phyloP scores from a whole-genome alignment of 2,113 vertebrate genomes.

The Cinclus mexicanus region DNA sequence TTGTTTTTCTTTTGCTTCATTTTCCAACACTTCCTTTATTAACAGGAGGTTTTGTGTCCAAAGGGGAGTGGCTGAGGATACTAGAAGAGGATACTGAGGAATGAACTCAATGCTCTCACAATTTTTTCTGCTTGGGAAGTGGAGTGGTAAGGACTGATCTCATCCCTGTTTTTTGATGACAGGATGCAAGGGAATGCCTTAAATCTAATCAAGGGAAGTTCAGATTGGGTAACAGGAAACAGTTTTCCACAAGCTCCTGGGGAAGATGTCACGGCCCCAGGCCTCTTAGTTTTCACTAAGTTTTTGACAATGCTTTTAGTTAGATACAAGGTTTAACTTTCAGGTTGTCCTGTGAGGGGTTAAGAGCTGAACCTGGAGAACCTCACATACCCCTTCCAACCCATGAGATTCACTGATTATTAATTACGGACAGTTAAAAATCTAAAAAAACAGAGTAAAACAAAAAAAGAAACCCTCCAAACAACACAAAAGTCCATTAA shows the following conservation, averaged over 20 bases:
- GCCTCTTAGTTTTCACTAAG: background rate
- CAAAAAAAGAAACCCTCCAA: background rate
- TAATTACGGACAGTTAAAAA: background rate
- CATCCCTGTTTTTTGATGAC: background rate
- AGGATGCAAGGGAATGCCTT: background rate
- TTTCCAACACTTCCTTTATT: background rate
- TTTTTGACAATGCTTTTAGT: background rate
- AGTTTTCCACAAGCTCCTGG: background rate
- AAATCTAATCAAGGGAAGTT: background rate
- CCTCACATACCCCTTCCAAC: accelerated
- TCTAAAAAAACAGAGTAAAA: background rate
- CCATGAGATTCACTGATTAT: background rate
- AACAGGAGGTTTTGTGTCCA: background rate
- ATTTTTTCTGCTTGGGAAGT: background rate
- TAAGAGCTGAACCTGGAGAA: background rate
- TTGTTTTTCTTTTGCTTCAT: background rate
- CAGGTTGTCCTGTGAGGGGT: background rate
- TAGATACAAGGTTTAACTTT: background rate
- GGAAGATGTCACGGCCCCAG: background rate
- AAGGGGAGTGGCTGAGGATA: background rate
- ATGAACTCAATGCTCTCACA: background rate
- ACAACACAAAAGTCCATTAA: background rate
- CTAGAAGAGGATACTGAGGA: background rate
- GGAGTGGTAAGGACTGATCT: background rate
- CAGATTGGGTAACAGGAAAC: background rate